A percentile compares a stretch with the other conserved stretches of the same genome.
Conservation (phyloP, 2,888 invertebrate species). For the Synergus japonicus region DNA sequence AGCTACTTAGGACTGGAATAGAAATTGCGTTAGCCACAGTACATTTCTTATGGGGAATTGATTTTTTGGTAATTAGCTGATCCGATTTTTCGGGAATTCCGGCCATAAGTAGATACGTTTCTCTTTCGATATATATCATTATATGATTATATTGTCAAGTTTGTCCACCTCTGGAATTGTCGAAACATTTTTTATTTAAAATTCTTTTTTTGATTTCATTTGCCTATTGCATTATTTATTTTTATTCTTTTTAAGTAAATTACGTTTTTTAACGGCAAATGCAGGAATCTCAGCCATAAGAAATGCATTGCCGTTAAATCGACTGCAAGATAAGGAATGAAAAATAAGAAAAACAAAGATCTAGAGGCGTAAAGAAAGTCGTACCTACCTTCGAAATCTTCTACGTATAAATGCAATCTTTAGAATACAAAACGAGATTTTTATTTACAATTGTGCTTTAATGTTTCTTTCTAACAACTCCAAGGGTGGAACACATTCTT, state of each 20-base stretch:
- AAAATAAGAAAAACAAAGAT: slow-evolving; percentile 56
- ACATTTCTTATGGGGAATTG: slow-evolving; percentile 75
- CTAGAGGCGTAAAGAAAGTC: slow-evolving; percentile 64
- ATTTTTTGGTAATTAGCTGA: background rate
- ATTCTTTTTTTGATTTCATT: background rate
- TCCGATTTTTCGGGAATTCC: slow-evolving; percentile 55
- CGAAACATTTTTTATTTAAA: slow-evolving; percentile 29
- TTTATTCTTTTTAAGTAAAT: slow-evolving; percentile 26
- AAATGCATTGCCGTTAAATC: slow-evolving; percentile 74
- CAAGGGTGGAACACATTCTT: slow-evolving; percentile 71
- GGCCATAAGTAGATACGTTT: slow-evolving; percentile 71
- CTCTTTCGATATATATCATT: slow-evolving; percentile 44
- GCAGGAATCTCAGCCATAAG: slow-evolving; percentile 71
- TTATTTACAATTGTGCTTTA: slow-evolving; percentile 53
- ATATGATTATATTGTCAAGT: slow-evolving; percentile 42
- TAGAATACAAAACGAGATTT: slow-evolving; percentile 57
- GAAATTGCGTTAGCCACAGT: slow-evolving; percentile 61
- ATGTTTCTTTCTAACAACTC: slow-evolving; percentile 62
- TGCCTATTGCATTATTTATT: background rate
- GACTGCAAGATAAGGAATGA: slow-evolving; percentile 39
- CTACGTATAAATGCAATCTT: slow-evolving; percentile 49
- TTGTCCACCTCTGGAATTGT: slow-evolving; percentile 75
- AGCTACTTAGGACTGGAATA: slow-evolving; percentile 73
- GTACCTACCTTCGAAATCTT: slow-evolving; percentile 70
- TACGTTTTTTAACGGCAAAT: slow-evolving; percentile 61